Base-by-base conservation (phyloP, 1,140 invertebrate genomes). In the Mizuhopecten yessoensis region DNA sequence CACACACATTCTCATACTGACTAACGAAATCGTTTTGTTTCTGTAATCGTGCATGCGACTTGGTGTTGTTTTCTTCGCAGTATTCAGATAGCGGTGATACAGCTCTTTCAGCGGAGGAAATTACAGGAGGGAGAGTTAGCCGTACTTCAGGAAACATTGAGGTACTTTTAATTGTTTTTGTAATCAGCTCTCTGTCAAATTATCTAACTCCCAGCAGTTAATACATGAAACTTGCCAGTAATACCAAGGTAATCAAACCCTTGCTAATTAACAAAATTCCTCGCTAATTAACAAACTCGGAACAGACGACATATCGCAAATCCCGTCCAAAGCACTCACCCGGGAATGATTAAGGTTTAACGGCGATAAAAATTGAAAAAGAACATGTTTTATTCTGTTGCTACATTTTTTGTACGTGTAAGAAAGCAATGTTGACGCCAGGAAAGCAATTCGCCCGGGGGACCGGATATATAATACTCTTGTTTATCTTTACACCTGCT, bases 61-160 rank as follows among this genome's bases (percentile, higher is more conserved):
- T n/a, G n/a, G n/a, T 87, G 23, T 90, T n/a, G 75, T 33, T 87
- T 87, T 45, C 92, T 5, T 39, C 13, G 0, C 90, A 95, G 94
- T 33, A 93, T 95, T 5, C 94, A 94, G 42, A 91, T 92, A n/a
- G 94, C 95, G 7, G 92, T 96, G 15, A 92, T 96, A 57, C 95
- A 96, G 33, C 86, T 96, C 7, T 96, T 96, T 88, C 95, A 96
- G 87, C 94, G 93, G 86, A 95, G 94, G 86, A 91, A 90, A 17
- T 90, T 96, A 13, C 94, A 93, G 86, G 95, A 95, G 42, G 94
- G 93, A 36, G 95, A 95, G 90, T 88, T 96, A 34, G 92, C 94
- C 33, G 87, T 88, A 3, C 39, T 95, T 10, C 95, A 96, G 88
- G 95, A 95, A 87, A 93, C 94, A 57, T 93, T 95, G 34, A 93